Conservation (phyloP, 53 echinoderm and acorn worm genomes). For the Henricia sp. region DNA sequence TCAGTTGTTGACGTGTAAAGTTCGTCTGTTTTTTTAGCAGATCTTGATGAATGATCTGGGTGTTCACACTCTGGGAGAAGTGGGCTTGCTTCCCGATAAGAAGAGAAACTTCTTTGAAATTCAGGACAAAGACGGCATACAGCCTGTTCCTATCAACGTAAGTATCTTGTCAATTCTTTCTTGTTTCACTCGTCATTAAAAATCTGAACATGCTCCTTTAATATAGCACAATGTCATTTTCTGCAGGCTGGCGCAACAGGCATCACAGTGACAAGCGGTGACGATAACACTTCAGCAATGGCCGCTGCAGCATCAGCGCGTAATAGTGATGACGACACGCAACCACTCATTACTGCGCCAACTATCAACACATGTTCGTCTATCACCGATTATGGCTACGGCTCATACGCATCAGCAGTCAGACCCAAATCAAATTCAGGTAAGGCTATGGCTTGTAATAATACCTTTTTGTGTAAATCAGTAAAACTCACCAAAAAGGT, state of each 20-base stretch:
- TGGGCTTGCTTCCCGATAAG: constrained; percentile 69
- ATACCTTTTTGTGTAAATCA: no score
- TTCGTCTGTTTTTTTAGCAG: constrained; percentile 39
- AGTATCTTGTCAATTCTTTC: no score
- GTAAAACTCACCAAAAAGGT: no score
- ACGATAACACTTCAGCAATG: constrained; percentile 58
- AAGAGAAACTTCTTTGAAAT: constrained; percentile 86
- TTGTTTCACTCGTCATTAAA: no score
- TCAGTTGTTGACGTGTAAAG: no score
- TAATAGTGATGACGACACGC: constrained; percentile 53
- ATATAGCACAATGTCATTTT: no score
- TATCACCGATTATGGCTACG: constrained; percentile 62
- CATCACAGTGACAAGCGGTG: constrained; percentile 65
- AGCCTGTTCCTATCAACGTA: constrained; percentile 90
- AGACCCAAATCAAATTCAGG: constrained; percentile 72
- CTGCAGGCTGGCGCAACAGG: constrained; percentile 75
- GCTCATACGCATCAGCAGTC: constrained; percentile 68
- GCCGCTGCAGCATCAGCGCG: constrained; percentile 31
- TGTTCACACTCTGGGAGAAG: constrained; percentile 56
- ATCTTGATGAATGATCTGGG: constrained; percentile 70
- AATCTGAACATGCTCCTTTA: no score
- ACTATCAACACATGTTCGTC: constrained; percentile 62
- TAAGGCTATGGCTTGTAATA: no score
- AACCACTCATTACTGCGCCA: constrained; percentile 69
- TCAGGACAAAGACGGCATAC: constrained; percentile 88